A percentile compares a stretch with the other conserved stretches of the same genome.
Conservation (phyloP, 2,888 invertebrate genomes). For the Euclidia mi region DNA sequence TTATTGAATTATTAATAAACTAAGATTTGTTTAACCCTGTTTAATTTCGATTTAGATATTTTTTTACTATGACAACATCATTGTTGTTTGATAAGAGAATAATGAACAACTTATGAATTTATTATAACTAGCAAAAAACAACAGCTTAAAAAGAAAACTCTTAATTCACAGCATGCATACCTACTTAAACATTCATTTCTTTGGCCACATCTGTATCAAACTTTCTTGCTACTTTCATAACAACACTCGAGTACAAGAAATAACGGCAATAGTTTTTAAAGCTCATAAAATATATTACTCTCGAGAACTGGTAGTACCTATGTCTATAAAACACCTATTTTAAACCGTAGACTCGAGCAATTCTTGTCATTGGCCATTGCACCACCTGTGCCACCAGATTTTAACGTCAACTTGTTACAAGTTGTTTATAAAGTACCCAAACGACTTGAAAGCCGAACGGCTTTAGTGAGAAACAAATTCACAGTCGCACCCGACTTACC, state of each 20-base stretch:
- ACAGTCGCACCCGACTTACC: constrained; percentile 32
- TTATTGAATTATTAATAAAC: too few species aligned
- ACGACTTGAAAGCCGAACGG: too few species aligned
- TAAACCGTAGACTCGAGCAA: constrained; percentile 32
- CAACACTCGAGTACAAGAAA: neutral
- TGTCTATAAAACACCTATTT: constrained; percentile 43
- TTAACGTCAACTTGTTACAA: constrained; percentile 41
- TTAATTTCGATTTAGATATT: too few species aligned
- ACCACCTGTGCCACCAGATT: constrained; percentile 51
- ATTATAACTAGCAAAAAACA: neutral
- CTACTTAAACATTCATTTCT: constrained; percentile 15
- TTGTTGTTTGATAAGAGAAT: too few species aligned
- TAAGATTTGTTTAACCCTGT: too few species aligned
- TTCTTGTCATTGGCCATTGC: constrained; percentile 32
- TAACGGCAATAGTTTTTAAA: constrained; percentile 17
- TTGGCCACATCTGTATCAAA: constrained; percentile 16
- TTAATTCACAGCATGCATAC: too few species aligned
- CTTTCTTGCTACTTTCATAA: constrained; percentile 10
- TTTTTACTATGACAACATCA: too few species aligned
- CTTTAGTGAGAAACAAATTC: constrained; percentile 19
- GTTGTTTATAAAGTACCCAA: constrained; percentile 43
- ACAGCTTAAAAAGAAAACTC: neutral
- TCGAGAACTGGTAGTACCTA: constrained; percentile 23
- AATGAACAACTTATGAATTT: too few species aligned
- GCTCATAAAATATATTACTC: constrained; percentile 18